A percentile compares a stretch with the other conserved stretches of the same genome.
phyloP scores from a whole-genome alignment of 2,888 invertebrate species.

The Lycia hirtaria region DNA sequence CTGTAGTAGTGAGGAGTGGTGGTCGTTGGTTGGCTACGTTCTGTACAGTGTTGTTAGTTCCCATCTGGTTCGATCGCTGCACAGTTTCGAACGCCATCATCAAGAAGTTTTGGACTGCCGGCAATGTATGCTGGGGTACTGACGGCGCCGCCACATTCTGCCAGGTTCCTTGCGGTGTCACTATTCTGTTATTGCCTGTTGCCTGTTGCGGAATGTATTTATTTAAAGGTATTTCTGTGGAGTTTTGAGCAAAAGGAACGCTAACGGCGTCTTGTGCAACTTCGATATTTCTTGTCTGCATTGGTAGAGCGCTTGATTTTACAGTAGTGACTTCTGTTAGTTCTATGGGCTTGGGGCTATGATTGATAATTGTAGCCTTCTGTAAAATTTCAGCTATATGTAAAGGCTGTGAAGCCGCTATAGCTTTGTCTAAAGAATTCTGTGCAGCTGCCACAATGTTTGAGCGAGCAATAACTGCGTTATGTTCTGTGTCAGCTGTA shows the following conservation, averaged over 20 bases:
- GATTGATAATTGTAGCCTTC: background rate
- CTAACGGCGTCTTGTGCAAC: background rate
- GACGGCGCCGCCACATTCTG: slow-evolving; percentile 3
- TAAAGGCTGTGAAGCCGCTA: background rate
- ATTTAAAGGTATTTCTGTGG: background rate
- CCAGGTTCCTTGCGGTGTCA: slow-evolving; percentile 5
- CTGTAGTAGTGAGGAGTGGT: background rate
- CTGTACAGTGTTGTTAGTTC: background rate
- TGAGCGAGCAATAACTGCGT: too few relatives aligned
- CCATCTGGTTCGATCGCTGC: slow-evolving; percentile 3
- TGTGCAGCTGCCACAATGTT: background rate
- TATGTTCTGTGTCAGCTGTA: too few relatives aligned
- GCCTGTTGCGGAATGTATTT: background rate
- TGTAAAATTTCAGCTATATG: too few relatives aligned
- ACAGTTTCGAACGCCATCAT: slow-evolving; percentile 21
- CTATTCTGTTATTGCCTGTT: background rate
- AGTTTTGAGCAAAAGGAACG: background rate
- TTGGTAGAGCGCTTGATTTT: background rate
- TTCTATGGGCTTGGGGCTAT: background rate
- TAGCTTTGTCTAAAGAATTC: background rate
- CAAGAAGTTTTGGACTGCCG: slow-evolving; percentile 22
- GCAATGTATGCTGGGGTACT: background rate
- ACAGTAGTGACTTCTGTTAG: background rate
- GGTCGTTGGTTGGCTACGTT: background rate
- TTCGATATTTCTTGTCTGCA: background rate